Evolutionary conservation across 2,888 invertebrate genomes (phyloP).

Genomic region (Leuctra nigra): DNA sequence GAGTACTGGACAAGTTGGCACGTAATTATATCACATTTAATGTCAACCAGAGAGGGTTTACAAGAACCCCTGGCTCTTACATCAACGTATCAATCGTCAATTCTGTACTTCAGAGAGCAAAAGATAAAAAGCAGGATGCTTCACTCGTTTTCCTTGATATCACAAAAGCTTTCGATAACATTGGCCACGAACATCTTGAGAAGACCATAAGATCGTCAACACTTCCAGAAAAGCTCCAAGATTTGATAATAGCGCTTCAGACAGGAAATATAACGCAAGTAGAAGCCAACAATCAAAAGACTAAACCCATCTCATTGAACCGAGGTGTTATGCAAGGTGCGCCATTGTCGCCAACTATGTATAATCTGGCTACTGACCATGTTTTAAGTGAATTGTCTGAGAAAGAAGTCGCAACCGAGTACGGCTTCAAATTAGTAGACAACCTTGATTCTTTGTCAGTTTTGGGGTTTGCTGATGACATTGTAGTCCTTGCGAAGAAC

Average conservation of each 20-base stretch:
- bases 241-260: not conserved
- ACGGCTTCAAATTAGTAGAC: not conserved
- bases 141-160: not conserved
- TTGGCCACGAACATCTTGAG: not conserved
- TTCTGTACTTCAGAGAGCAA: not conserved
- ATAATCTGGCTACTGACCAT: not conserved
- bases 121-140: not conserved
- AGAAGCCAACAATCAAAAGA: not conserved
- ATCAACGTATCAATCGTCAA: not conserved
- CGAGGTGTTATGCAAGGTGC: constrained; percentile 1
- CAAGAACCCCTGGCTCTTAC: not conserved
- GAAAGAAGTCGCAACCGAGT: not conserved
- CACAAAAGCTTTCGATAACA: not conserved
- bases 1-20: not conserved
- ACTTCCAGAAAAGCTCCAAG: not conserved
- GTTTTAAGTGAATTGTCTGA: not conserved
- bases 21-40: not conserved
- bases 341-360: not conserved
- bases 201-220: not conserved
- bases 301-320: not conserved
- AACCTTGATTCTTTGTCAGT: not conserved
- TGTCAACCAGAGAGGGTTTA: not conserved
- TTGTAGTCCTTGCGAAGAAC: not conserved
- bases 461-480: not conserved
- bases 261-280: not conserved